Percentiles rank a stretch among this genome's conserved stretches.
phyloP scores from a whole-genome alignment of 30 jellyfish, hydroid and myxozoan species.

The Nemopilema nomurai region DNA sequence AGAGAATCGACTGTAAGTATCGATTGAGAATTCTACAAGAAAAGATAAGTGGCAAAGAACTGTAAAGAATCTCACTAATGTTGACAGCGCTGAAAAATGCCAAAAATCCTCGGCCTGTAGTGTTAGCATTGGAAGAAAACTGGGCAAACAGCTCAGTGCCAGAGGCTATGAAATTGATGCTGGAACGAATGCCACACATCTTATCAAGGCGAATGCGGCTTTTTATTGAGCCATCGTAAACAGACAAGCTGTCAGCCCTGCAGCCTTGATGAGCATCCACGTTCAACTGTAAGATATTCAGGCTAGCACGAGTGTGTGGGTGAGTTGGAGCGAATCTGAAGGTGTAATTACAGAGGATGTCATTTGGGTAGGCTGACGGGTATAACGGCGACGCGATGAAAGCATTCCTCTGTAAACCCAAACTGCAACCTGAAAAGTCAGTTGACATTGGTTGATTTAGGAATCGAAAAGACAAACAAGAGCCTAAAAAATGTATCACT shows the following conservation, averaged over 20 bases:
- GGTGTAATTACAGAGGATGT: background rate
- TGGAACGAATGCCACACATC: background rate
- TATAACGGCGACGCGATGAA: background rate
- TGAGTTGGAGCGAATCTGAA: background rate
- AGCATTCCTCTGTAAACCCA: background rate
- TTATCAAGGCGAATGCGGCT: background rate
- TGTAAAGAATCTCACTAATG: background rate
- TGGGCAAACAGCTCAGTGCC: background rate
- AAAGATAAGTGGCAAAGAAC: background rate
- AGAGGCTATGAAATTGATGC: background rate
- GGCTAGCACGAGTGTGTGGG: background rate
- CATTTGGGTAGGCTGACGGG: background rate
- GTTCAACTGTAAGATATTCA: background rate
- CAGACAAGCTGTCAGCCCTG: background rate
- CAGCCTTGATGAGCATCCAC: background rate
- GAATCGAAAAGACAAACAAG: too few species aligned
- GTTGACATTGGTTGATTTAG: background rate
- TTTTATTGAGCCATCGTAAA: background rate
- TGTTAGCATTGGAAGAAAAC: background rate
- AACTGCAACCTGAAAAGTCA: background rate
- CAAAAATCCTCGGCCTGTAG: background rate
- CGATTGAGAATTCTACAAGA: too few species aligned
- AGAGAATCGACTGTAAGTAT: too few species aligned
- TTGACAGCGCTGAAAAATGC: background rate
- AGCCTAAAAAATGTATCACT: too few species aligned